Evolutionary conservation across 1,140 invertebrate species (phyloP).

Genomic region (Brachionus rubens): DNA sequence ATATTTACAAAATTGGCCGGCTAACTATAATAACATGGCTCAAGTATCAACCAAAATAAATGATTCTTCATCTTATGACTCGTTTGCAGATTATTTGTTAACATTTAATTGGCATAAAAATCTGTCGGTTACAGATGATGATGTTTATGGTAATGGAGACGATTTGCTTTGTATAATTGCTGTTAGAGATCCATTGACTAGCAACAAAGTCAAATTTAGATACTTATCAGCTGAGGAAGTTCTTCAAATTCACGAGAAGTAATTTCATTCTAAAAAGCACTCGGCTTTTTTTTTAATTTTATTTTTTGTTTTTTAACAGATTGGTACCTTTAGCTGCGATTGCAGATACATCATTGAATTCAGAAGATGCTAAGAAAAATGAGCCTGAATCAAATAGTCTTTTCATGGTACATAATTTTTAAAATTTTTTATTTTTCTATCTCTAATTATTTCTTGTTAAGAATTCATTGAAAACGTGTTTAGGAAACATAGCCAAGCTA

Average conservation of each 20-base stretch:
- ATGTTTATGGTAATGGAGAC: neutral
- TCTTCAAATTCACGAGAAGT: constrained; percentile 28
- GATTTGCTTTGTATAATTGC: constrained; percentile 25
- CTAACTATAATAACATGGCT: neutral
- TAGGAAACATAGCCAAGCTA: neutral
- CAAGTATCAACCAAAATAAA: neutral
- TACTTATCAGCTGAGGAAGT: constrained; percentile 22
- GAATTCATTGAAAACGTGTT: neutral
- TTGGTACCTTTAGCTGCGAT: constrained; percentile 17
- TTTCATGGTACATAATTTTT: constrained; percentile 12
- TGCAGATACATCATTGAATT: constrained; percentile 7
- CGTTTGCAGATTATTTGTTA: constrained; percentile 19
- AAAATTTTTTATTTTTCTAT: neutral
- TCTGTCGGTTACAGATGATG: neutral
- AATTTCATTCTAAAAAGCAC: too few species aligned
- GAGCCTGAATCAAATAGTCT: neutral
- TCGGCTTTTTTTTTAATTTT: neutral
- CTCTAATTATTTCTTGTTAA: neutral
- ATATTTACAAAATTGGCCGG: constrained; percentile 6
- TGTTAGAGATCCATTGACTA: constrained; percentile 33
- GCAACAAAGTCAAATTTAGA: constrained; percentile 38
- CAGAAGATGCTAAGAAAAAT: neutral
- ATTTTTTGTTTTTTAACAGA: neutral
- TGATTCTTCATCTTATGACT: constrained; percentile 8
- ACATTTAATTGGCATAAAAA: constrained; percentile 31